These are phyloP conservation scores for Dendroctonus valens DNA, from an alignment of 1,140 invertebrate genomes.

Conservation along the genomic window DNA sequence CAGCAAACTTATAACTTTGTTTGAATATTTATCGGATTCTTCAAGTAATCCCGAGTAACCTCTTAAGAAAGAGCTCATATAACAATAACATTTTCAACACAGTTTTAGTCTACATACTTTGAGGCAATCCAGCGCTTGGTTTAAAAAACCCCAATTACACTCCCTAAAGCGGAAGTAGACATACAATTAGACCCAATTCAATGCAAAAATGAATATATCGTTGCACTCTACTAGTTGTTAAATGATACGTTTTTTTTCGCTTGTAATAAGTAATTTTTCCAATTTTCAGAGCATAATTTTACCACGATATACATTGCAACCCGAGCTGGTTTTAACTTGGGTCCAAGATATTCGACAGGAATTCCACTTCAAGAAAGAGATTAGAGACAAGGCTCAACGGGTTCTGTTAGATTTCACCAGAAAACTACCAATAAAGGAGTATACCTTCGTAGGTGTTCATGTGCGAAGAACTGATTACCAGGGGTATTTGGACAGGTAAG, in stretches of 20 bases:
- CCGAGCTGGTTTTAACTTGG: conserved; percentile 58
- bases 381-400: conserved; percentile 52
- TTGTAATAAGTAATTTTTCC: neutral
- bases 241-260: neutral
- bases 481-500: conserved; percentile 53
- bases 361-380: conserved; percentile 55
- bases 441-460: conserved; percentile 59
- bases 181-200: too few species aligned
- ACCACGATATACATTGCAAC: conserved; percentile 58
- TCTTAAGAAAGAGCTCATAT: too few species aligned
- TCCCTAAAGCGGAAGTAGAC: too few species aligned
- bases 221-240: neutral
- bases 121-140: too few species aligned
- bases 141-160: too few species aligned
- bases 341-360: conserved; percentile 58
- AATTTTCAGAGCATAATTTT: conserved; percentile 55
- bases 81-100: too few species aligned
- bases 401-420: conserved; percentile 50
- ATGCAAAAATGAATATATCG: too few species aligned
- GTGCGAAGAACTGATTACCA: conserved; percentile 63
- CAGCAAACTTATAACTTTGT: too few species aligned
- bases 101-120: too few species aligned
- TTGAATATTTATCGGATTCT: too few species aligned
- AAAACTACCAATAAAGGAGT: conserved; percentile 43
- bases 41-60: too few species aligned